A percentile compares a stretch with the other conserved stretches of the same genome.
Evolutionary conservation across 2,113 vertebrate species (phyloP).

Genomic region (Cheilinus undulatus): DNA sequence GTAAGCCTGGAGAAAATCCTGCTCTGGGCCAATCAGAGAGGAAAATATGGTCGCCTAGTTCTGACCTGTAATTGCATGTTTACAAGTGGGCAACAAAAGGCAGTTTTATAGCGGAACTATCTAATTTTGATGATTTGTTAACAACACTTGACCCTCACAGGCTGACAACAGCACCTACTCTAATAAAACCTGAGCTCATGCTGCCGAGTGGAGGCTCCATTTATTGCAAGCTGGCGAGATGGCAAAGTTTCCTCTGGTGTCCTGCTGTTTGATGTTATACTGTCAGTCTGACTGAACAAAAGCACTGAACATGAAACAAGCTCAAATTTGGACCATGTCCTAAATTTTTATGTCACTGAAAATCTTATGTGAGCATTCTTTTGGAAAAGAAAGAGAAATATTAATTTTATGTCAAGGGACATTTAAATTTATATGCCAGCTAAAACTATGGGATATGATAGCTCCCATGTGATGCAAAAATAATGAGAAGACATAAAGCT

Average conservation of each 20-base stretch:
- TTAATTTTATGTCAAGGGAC: constrained; percentile 19
- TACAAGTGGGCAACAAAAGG: constrained; percentile 19
- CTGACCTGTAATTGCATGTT: constrained; percentile 12
- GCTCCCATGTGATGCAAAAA: constrained; percentile 40
- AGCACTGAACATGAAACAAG: constrained; percentile 2
- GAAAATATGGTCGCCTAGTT: constrained; percentile 13
- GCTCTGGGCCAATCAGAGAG: not conserved
- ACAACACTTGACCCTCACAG: constrained; percentile 11
- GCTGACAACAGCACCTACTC: constrained; percentile 8
- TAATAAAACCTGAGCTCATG: constrained; percentile 8
- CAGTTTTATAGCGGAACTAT: constrained; percentile 11
- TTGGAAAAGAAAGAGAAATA: constrained; percentile 34
- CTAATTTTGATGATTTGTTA: constrained; percentile 32
- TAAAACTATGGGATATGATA: constrained; percentile 38
- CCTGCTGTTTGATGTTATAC: not conserved
- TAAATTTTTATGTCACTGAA: not conserved
- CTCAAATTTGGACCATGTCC: not conserved
- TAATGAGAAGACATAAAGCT: constrained; percentile 50
- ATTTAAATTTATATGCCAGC: constrained; percentile 39
- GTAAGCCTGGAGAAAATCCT: not conserved
- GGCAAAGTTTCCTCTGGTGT: constrained; percentile 5
- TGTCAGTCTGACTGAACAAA: constrained; percentile 7
- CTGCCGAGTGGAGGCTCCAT: constrained; percentile 27
- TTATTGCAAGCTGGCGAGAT: not conserved
- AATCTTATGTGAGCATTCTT: constrained; percentile 10